Evolutionary conservation across 2,797 vertebrate genomes (phyloP), one percentile per base, ranked within the genome.

Genomic region (Coregonus sp.): DNA sequence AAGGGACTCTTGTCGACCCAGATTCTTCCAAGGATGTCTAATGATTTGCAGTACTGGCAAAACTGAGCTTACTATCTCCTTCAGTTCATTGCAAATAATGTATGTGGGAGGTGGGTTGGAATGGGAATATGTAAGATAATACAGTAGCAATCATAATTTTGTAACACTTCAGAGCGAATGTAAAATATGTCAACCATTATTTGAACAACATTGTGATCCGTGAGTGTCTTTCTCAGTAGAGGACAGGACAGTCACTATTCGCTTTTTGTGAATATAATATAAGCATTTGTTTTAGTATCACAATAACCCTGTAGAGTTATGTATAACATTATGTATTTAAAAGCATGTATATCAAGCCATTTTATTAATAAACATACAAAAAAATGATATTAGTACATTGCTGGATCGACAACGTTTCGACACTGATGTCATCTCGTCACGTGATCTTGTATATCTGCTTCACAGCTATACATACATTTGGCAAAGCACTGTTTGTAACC

Each of bases 311-410:
- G 78, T 63, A 71, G 81, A 93, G 93, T 95, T 95, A 95, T 95
- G 89, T 95, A 95, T 90, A 89, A 93, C 94, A 95, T 94, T 95
- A 95, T 93, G 83, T 92, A 87, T 94, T 93, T 95, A 95, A 70
- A 86, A 73, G 85, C 86, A 88, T 88, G 86, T 84, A 78, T 82
- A 81, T 85, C 74, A 73, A 76, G 77, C 71, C 85, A 85, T 87
- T 83, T 79, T 87, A 81, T 75, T 33, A 69, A 71, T 78, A 31
- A 40, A 77, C 33, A 31, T 80, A 77, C 80, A 75, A 80, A 75
- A 78, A 70, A 72, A 74, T 74, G 68, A 78, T 81, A 81, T 79
- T 72, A 71, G 81, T 77, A 77, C 66, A 76, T 79, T 81, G 70
- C 78, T 84, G 80, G 68, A 82, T 76, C 35, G 77, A 77, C 70